phyloP scores from a whole-genome alignment of 2,888 invertebrate genomes.

The Zygogramma bicolorata region DNA sequence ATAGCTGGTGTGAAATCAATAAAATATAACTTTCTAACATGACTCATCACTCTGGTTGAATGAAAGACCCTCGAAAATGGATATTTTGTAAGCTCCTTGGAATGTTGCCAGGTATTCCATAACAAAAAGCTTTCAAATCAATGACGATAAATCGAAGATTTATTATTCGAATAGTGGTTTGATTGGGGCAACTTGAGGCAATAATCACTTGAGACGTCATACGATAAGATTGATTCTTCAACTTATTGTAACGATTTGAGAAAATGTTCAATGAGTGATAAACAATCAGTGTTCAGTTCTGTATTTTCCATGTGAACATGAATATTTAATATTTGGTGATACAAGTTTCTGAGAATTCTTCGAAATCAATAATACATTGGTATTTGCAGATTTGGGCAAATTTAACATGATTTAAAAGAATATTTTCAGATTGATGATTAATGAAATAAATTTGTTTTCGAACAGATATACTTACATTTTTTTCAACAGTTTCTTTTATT shows the following conservation, averaged over 20 bases:
- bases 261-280: too few species aligned
- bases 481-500: constrained; percentile 96
- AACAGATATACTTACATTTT: constrained; percentile 79
- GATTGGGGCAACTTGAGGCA: neutral
- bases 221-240: neutral
- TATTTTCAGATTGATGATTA: too few species aligned
- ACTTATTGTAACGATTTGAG: too few species aligned
- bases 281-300: too few species aligned
- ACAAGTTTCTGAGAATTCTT: too few species aligned
- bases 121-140: neutral
- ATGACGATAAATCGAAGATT: neutral
- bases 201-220: neutral
- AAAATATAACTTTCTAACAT: neutral
- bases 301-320: too few species aligned
- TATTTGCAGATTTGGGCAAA: too few species aligned
- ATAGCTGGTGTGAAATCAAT: too few species aligned
- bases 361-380: too few species aligned
- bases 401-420: too few species aligned
- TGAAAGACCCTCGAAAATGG: neutral
- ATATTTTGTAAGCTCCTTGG: neutral
- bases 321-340: too few species aligned
- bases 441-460: too few species aligned
- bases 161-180: neutral
- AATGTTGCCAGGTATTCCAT: neutral
- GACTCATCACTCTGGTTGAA: neutral